These are phyloP conservation scores for Halcyon leucocephala DNA, from an alignment of 2,797 vertebrate species.

Conservation along the genomic window DNA sequence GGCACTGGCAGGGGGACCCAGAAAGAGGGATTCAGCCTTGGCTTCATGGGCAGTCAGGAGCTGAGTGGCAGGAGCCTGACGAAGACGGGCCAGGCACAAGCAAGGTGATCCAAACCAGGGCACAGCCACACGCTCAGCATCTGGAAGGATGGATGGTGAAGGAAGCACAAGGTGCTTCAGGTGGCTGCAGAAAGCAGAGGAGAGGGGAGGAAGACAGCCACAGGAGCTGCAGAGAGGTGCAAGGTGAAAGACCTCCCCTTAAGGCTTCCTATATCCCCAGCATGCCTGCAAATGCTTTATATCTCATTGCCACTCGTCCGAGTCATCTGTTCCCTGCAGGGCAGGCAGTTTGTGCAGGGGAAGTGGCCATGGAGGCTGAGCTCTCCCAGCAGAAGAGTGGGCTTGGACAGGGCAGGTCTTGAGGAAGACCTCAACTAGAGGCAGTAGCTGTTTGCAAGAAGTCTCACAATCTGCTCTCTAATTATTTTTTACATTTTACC, in stretches of 20 bases:
- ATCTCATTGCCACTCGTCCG: not conserved
- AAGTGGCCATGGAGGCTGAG: not conserved
- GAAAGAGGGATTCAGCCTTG: not conserved
- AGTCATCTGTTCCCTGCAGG: not conserved
- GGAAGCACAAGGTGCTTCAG: not conserved
- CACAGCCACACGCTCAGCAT: accelerated
- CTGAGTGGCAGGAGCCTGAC: not conserved
- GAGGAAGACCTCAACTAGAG: not conserved
- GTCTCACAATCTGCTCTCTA: not conserved
- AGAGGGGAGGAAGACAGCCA: not conserved
- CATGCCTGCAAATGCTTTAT: not conserved
- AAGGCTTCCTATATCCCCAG: not conserved
- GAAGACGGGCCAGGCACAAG: not conserved
- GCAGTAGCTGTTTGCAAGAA: not conserved
- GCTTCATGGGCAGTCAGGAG: not conserved
- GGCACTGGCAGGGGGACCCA: not conserved
- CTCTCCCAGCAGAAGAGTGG: not conserved
- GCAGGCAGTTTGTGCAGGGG: not conserved
- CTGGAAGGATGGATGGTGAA: not conserved
- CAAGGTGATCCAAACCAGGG: not conserved
- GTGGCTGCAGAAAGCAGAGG: not conserved
- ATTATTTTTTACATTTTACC: not conserved
- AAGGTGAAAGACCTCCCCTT: not conserved
- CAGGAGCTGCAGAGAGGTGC: accelerated
- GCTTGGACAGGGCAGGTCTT: not conserved